Evolutionary conservation across 92 coral and sea anemone genomes (phyloP).

Genomic region (Porites evermanni): DNA sequence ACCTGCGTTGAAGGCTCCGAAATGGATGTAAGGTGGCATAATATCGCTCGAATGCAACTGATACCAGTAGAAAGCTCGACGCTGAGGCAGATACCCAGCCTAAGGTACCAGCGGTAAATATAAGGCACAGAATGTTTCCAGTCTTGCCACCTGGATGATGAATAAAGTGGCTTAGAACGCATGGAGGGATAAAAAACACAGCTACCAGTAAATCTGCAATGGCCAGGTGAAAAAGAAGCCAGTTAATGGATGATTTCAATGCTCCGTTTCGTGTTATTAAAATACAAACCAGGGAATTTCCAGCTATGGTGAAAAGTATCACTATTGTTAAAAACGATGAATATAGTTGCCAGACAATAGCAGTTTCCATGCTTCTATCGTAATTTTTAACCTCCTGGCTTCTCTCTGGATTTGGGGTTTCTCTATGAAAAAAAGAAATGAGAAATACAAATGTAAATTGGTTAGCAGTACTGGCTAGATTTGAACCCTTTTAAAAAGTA

Average conservation of each 20-base stretch:
- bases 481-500: background rate
- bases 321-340: background rate
- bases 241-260: slow-evolving; percentile 33
- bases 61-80: slow-evolving; percentile 29
- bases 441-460: background rate
- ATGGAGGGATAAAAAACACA: slow-evolving; percentile 17
- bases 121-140: slow-evolving; percentile 26
- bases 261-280: slow-evolving; percentile 13
- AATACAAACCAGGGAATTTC: slow-evolving; percentile 26
- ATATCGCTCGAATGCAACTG: slow-evolving; percentile 29
- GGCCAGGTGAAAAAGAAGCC: slow-evolving; percentile 39
- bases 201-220: slow-evolving; percentile 32
- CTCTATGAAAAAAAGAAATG: background rate
- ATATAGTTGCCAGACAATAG: background rate
- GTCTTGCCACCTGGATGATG: slow-evolving; percentile 15
- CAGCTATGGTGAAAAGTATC: slow-evolving; percentile 21
- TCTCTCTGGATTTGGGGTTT: background rate
- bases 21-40: slow-evolving; percentile 35
- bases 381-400: too few relatives aligned
- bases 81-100: slow-evolving; percentile 32
- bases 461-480: background rate
- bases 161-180: slow-evolving; percentile 1
- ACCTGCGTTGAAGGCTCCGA: background rate
- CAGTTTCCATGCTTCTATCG: background rate
- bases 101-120: slow-evolving; percentile 18